These are phyloP conservation scores for Pterocles gutturalis DNA, from an alignment of 2,113 vertebrate species.

Conservation along the genomic window DNA sequence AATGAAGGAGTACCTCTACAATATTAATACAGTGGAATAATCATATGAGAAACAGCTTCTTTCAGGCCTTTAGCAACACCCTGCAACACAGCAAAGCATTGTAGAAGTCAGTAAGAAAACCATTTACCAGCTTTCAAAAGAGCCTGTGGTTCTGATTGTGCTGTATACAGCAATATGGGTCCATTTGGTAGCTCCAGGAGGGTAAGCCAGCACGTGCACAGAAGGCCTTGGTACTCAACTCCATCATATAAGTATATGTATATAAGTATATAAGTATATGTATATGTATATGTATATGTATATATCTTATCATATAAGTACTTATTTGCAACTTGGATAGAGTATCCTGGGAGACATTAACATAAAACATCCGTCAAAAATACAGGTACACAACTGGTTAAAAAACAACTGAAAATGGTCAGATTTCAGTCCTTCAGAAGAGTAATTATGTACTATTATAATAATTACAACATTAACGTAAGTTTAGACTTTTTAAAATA, in stretches of 20 bases:
- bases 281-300: too few species aligned
- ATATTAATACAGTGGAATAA: neutral
- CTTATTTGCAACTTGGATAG: neutral
- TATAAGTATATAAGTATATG: too few species aligned
- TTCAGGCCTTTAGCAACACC: neutral
- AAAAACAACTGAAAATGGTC: neutral
- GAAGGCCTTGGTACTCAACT: neutral
- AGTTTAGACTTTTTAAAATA: neutral
- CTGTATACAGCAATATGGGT: neutral
- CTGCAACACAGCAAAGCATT: neutral
- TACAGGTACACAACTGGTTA: neutral
- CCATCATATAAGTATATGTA: neutral
- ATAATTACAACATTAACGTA: neutral
- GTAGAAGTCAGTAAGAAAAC: neutral
- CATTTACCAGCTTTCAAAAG: neutral
- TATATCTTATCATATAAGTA: neutral
- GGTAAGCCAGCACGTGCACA: rapidly evolving
- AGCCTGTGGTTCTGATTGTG: neutral
- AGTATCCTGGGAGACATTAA: neutral
- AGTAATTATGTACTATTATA: neutral
- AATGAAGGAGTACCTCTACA: neutral
- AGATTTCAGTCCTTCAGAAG: neutral
- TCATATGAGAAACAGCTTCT: neutral
- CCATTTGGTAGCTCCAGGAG: neutral
- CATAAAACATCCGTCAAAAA: neutral